Conservation (phyloP, 2,113 vertebrate genomes). For the Trachemys scripta region DNA sequence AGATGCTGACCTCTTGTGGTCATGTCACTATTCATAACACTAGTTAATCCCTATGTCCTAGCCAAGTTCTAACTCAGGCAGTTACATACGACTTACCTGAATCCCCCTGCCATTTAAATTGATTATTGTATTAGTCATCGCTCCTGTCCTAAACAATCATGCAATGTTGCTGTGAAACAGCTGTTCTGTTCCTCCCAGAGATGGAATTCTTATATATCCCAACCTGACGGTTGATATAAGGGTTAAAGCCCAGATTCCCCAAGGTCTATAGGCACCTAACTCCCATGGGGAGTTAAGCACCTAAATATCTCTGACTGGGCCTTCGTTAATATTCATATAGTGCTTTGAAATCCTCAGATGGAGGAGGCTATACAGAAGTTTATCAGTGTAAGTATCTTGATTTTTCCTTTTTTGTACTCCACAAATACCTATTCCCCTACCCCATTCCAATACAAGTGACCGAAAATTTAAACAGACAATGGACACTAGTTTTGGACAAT, state of each 20-base stretch:
- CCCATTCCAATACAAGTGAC: rapidly evolving
- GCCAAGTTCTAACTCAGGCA: conserved; percentile 11
- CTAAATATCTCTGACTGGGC: background rate
- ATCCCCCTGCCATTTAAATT: background rate
- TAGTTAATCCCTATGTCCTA: conserved; percentile 11
- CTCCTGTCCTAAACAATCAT: background rate
- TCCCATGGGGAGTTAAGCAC: background rate
- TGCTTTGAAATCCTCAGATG: background rate
- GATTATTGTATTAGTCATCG: background rate
- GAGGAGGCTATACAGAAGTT: background rate
- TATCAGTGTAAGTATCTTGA: background rate
- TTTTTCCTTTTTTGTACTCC: background rate
- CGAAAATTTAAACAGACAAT: background rate
- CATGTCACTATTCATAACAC: conserved; percentile 46
- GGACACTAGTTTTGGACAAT: background rate
- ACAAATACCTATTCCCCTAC: background rate
- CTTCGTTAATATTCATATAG: background rate
- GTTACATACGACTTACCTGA: conserved; percentile 21
- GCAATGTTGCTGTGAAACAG: conserved; percentile 20
- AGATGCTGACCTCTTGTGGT: background rate
- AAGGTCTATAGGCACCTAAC: background rate
- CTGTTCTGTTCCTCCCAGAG: conserved; percentile 55
- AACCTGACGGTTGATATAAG: background rate
- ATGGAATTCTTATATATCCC: conserved; percentile 53
- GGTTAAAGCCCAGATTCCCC: background rate